Base-by-base conservation (phyloP, 2,888 invertebrate species). In the Acanthosepion lycidas region DNA sequence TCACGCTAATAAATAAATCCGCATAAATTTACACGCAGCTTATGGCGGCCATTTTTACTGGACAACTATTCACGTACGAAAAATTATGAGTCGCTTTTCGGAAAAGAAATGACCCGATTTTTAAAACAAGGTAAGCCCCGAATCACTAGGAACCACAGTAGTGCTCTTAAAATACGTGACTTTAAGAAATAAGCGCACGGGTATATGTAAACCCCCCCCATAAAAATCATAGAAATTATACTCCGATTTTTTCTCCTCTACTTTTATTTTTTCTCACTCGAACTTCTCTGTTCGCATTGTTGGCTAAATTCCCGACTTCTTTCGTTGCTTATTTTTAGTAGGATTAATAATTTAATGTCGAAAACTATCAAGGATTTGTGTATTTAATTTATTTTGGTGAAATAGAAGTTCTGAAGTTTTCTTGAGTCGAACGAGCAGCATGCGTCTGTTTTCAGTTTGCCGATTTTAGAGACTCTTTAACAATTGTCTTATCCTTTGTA, bases 41-140 rank as follows among this genome's bases (percentile, higher is more conserved):
- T 48, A 94, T 94, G 94, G 94, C 94, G 59, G 94, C 94, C 94
- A 94, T 94, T 94, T 94, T 94, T 64, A 64, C 94, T 94, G 94
- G 94, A 51, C 55, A 64, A 94, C 94, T 94, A 42, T 48, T 94
- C 64, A 48, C 59, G 55, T 55, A 94, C 64, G 94, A 94, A 94
- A 92, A 94, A 94, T 59, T 94, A 94, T 94, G 94, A 94, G 64
- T 55, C 48, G 59, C 94, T 55, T 64, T 94, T 64, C 55, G 64
- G 59, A 94, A 55, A 55, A 94, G 94, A 94, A 94, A 94, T 94
- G 94, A 55, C 64, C 94, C 94, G 94, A 94, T 48, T 55, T 55
- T 94, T 94, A 94, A 94, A 33, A 55, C 59, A 94, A 94, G 94
- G 94, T 94, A 94, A 94, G 94, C 94, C 33, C 33, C 78, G n/a